Evolutionary conservation across 2,113 vertebrate species (phyloP).

Genomic region (Mesitornis unicolor): DNA sequence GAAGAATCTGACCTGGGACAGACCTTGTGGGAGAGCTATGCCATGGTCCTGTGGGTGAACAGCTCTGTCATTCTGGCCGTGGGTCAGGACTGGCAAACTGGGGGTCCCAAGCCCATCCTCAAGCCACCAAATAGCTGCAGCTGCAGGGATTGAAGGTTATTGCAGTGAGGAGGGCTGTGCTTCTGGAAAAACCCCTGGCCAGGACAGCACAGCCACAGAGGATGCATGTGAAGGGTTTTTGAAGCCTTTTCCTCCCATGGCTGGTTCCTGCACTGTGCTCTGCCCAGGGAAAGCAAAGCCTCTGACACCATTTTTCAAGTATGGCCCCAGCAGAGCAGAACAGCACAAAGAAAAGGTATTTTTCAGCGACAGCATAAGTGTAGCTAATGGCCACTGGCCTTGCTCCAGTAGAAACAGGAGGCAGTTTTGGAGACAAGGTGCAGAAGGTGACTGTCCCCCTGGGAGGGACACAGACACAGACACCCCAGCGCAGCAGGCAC

Average conservation of each 20-base stretch:
- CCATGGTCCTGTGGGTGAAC: rapidly evolving
- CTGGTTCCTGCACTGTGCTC: neutral
- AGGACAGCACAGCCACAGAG: neutral
- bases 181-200: neutral
- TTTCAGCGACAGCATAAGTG: neutral
- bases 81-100: neutral
- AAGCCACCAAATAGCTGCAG: neutral
- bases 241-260: neutral
- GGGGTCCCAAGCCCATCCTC: neutral
- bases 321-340: neutral
- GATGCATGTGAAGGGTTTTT: neutral
- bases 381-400: neutral
- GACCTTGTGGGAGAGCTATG: neutral
- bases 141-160: neutral
- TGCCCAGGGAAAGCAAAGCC: neutral
- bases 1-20: neutral
- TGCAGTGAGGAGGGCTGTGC: neutral
- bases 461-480: rapidly evolving
- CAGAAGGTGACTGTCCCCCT: neutral
- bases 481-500: neutral
- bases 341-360: neutral
- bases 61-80: neutral
- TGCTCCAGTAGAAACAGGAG: neutral
- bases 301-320: neutral
- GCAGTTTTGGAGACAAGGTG: neutral